Conservation (phyloP, 2,113 vertebrate species). For the Larimichthys crocea region DNA sequence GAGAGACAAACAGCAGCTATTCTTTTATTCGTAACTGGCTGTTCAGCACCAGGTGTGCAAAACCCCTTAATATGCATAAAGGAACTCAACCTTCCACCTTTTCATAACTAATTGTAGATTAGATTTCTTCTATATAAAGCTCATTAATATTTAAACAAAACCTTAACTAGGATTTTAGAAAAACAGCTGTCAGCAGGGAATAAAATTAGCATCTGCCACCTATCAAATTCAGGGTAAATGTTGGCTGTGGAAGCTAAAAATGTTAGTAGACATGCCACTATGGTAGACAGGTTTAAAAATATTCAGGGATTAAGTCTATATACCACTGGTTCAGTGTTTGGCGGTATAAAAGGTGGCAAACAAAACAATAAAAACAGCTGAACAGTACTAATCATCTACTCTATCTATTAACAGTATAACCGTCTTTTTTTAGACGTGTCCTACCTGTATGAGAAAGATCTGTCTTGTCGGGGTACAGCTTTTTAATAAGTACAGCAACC, state of each 20-base stretch:
- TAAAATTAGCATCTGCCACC: too few species aligned
- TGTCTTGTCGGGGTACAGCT: conserved; percentile 77
- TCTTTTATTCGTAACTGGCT: background rate
- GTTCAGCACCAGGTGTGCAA: background rate
- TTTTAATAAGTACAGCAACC: conserved; percentile 76
- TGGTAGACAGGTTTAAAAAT: too few species aligned
- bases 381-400: too few species aligned
- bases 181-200: too few species aligned
- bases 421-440: background rate
- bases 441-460: conserved; percentile 79
- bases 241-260: too few species aligned
- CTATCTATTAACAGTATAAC: too few species aligned
- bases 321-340: too few species aligned
- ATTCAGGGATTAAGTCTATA: too few species aligned
- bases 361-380: background rate
- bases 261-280: too few species aligned
- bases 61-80: background rate
- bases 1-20: background rate
- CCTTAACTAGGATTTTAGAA: too few species aligned
- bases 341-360: background rate
- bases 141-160: too few species aligned
- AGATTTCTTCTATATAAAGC: background rate
- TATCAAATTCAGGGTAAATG: too few species aligned
- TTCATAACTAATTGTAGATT: background rate
- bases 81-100: background rate